Evolutionary conservation across 2,888 invertebrate genomes (phyloP), one percentile per base, ranked within the genome.

Genomic region (Conistra vaccinii): DNA sequence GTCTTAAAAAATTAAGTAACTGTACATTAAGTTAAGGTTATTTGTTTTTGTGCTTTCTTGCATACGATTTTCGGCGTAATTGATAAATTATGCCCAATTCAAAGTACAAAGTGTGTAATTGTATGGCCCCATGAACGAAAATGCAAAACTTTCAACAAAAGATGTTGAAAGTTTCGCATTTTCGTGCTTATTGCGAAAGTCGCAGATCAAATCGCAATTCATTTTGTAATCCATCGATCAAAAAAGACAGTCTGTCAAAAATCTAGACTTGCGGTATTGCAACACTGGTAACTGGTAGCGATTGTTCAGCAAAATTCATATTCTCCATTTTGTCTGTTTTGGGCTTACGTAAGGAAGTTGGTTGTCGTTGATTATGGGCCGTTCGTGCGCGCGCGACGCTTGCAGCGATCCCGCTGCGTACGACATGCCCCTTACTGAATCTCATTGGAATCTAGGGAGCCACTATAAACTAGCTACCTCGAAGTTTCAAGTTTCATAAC

Each of bases 351-450:
- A 90, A 89, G 87, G 87, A 88, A 87, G 89, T 88, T 69, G 87
- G 86, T 88, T 92, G 92, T 92, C 92, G 90, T 85, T 89, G 91
- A 90, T 92, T 90, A 89, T 90, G 89, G 90, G 87, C 88, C 88
- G 88, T 89, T 91, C 91, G 90, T 89, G 91, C 88, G 86, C 84
- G 80, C 72, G 81, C 85, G 86, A 68, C 78, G 89, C 87, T 88
- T 73, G 81, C 80, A 89, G 90, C 87, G 85, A 76, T 78, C 88
- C 87, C 84, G 88, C 88, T 89, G 90, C 87, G 88, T 89, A 88
- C 87, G 84, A 87, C 90, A 85, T 85, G 89, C 86, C 86, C 85
- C 85, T 83, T 80, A 82, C 80, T 83, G 85, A 76, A 86, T 83
- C 85, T 85, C 86, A 85, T 81, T 87, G 77, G 78, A 82, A 78